Evolutionary conservation across 1,140 invertebrate genomes (phyloP).

Genomic region (Dinothrombium tinctorium): DNA sequence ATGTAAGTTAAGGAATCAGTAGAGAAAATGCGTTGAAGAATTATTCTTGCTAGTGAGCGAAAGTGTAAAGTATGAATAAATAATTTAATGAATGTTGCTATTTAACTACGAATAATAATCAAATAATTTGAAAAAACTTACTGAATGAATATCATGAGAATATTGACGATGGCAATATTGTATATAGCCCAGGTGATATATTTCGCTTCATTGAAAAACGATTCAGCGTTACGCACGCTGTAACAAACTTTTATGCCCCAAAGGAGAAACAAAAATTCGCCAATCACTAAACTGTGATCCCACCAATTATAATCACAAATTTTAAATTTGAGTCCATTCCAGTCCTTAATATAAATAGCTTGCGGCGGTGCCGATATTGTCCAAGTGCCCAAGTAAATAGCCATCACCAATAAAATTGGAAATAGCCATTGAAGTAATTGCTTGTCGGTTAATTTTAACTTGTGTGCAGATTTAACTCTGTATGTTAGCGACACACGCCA

Average conservation of each 20-base stretch:
- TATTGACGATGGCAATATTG: conserved; percentile 74
- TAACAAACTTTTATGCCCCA: conserved; percentile 74
- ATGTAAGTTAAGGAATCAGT: no score
- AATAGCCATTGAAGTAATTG: conserved; percentile 72
- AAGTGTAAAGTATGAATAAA: no score
- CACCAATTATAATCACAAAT: conserved; percentile 77
- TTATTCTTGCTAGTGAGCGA: no score
- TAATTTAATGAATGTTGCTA: no score
- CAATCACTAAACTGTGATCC: conserved; percentile 66
- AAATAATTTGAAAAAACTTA: conserved; percentile 41
- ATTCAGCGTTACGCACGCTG: conserved; percentile 67
- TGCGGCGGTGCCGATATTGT: conserved; percentile 49
- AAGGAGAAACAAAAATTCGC: conserved; percentile 60
- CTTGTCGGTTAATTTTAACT: conserved; percentile 72
- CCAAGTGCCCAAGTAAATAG: conserved; percentile 69
- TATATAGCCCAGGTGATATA: conserved; percentile 78
- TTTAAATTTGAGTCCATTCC: conserved; percentile 48
- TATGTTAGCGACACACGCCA: conserved; percentile 81
- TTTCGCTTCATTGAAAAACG: conserved; percentile 69
- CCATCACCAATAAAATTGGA: conserved; percentile 58
- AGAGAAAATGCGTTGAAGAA: no score
- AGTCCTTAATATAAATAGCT: conserved; percentile 46
- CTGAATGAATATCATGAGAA: conserved; percentile 67
- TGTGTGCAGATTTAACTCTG: conserved; percentile 74
- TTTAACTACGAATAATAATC: no score